Evolutionary conservation across 2,888 invertebrate species (phyloP), one percentile per base, ranked within the genome.

Genomic region (Deroplatys truncata): DNA sequence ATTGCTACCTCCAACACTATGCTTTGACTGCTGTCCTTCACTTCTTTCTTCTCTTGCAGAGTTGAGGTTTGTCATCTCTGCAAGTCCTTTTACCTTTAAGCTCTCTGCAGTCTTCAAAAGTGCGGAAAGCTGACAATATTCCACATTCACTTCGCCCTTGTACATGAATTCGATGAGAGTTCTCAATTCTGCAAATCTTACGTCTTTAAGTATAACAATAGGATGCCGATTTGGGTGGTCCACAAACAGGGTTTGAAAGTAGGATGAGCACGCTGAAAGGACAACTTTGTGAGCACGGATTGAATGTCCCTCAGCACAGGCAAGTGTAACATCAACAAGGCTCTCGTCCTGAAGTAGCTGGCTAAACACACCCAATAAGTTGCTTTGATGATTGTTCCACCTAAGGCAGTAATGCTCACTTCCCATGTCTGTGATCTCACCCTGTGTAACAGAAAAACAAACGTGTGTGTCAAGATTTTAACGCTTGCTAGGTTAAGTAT

Each of bases 301-400:
- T 94, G 97, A 97, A 94, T 97, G 97, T 94, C 98, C 98, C 95
- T 98, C 98, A 95, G 98, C 97, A 96, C 98, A 98, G 95, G 98
- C 98, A 95, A 98, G 97, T 94, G 98, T 98, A 94, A 98, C 98
- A 97, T 98, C 98, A 94, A 98, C 98, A 95, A 98, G 96, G 95
- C 97, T 97, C 95, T 98, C 98, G 96, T 98, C 98, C 95, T 98
- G 97, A 94, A 98, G 96, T 95, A 98, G 96, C 96, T 98, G 98
- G 96, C 98, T 98, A 96, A 98, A 98, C 94, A 98, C 98, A 95
- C 98, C 98, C 96, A 98, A 96, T 96, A 98, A 97, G 96, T 98
- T 98, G 96, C 97, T 98, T 96, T 98, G 98, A 97, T 98, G 98
- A 97, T 98, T 98, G 96, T 98, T 98, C 98, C 98, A 98, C 97